Percentiles rank a stretch among this genome's conserved stretches.
These are phyloP conservation scores for Camponotus vicinus DNA, from an alignment of 1,140 invertebrate species.

Conservation along the genomic window DNA sequence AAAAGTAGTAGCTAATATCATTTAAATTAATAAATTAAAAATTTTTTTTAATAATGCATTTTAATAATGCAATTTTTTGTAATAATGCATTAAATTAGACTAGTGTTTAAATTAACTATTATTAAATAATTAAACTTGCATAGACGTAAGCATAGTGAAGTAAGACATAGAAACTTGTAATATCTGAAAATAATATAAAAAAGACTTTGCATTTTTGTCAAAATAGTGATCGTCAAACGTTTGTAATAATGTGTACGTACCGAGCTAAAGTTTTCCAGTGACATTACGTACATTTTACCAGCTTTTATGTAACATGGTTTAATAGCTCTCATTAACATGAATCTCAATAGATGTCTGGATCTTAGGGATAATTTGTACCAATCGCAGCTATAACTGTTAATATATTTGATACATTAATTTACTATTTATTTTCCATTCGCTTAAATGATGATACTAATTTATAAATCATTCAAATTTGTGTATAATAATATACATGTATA, in stretches of 20 bases:
- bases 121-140: neutral
- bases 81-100: no score
- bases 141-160: slow-evolving; percentile 28
- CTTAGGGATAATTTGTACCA: slow-evolving; percentile 68
- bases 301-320: slow-evolving; percentile 69
- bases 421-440: neutral
- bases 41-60: neutral
- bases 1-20: neutral
- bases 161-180: slow-evolving; percentile 20
- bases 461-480: neutral
- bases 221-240: neutral
- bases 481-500: neutral
- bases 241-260: slow-evolving; percentile 41
- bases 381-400: slow-evolving; percentile 40
- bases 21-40: neutral
- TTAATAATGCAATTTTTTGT: neutral
- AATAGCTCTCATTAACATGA: slow-evolving; percentile 60
- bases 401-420: neutral
- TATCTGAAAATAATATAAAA: slow-evolving; percentile 18
- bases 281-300: slow-evolving; percentile 67
- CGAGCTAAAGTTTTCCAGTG: slow-evolving; percentile 65
- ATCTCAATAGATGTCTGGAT: slow-evolving; percentile 62
- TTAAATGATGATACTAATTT: neutral
- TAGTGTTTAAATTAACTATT: neutral
- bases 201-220: neutral